Conservation (phyloP, 2,797 vertebrate genomes). For the Lacerta viridis region DNA sequence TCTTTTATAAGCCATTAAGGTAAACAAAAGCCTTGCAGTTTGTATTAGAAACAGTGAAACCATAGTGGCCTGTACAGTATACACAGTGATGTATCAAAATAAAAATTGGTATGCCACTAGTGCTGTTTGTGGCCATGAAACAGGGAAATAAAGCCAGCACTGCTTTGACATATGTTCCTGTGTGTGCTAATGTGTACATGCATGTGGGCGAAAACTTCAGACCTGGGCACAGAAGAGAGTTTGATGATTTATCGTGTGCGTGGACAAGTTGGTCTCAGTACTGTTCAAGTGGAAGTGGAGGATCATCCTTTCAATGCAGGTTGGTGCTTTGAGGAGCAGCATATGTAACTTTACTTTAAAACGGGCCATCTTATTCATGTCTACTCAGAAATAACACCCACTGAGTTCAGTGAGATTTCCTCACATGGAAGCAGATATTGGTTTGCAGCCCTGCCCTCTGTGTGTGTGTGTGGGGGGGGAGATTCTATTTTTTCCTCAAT, state of each 20-base stretch:
- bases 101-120: background rate
- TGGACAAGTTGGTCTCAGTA: background rate
- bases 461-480: background rate
- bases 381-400: slow-evolving; percentile 7
- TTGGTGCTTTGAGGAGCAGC: background rate
- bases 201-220: background rate
- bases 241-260: background rate
- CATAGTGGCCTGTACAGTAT: background rate
- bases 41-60: background rate
- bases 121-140: background rate
- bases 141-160: background rate
- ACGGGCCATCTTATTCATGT: too few species aligned
- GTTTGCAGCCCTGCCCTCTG: background rate
- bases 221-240: background rate
- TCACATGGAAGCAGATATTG: background rate
- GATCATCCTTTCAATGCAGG: background rate
- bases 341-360: background rate
- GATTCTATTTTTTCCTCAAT: background rate
- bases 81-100: background rate
- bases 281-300: background rate
- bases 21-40: background rate
- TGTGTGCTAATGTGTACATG: background rate
- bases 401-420: background rate
- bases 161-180: background rate
- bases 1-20: background rate